Evolutionary conservation across 2,888 invertebrate genomes (phyloP).

Genomic region (Rhynchonema sp.): DNA sequence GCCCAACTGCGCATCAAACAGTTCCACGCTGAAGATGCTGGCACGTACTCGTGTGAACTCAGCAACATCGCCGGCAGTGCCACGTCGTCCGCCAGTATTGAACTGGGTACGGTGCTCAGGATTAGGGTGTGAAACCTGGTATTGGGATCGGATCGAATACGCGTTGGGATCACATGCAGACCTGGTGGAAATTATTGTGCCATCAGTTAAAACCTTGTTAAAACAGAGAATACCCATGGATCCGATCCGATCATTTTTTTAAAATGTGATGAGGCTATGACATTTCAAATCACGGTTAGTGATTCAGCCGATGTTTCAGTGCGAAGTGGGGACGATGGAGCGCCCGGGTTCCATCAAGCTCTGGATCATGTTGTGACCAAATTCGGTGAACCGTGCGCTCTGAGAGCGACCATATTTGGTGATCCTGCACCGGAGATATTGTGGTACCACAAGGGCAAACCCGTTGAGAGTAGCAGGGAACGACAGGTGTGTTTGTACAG

Average conservation of each 20-base stretch:
- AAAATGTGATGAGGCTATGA: too few relatives aligned
- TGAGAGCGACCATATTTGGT: neutral
- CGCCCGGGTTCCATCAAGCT: neutral
- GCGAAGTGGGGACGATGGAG: neutral
- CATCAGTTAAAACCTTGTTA: too few relatives aligned
- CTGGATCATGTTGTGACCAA: neutral
- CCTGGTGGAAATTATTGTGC: too few relatives aligned
- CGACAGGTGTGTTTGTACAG: too few relatives aligned
- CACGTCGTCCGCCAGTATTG: slow-evolving; percentile 19
- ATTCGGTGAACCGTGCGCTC: neutral
- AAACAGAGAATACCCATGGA: too few relatives aligned
- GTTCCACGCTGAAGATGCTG: slow-evolving; percentile 96
- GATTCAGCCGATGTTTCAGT: neutral
- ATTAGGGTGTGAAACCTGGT: neutral
- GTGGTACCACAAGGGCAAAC: too few relatives aligned
- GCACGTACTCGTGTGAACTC: slow-evolving; percentile 66
- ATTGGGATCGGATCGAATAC: too few relatives aligned
- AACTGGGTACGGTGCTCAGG: neutral
- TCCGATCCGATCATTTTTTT: too few relatives aligned
- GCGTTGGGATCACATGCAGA: too few relatives aligned
- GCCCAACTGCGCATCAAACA: slow-evolving; percentile 64
- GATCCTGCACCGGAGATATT: neutral
- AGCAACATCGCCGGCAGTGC: slow-evolving; percentile 29
- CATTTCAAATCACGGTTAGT: too few relatives aligned
- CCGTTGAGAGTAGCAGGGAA: too few relatives aligned